These are phyloP conservation scores for Tragelaphus buxtoni DNA, from an alignment of 2,113 vertebrate species.

Conservation along the genomic window DNA sequence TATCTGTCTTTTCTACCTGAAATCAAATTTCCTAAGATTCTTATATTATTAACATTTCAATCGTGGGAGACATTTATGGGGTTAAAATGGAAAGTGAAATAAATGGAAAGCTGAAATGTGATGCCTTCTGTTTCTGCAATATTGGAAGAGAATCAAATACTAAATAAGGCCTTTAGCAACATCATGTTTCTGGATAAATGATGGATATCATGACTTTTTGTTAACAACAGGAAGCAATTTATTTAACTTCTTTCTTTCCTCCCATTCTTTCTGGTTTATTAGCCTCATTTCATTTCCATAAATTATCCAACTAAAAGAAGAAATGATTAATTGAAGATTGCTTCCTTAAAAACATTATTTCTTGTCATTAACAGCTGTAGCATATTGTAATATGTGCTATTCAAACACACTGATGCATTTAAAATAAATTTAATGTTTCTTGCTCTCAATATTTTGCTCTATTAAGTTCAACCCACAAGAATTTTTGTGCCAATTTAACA, in stretches of 20 bases:
- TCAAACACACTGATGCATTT: constrained; percentile 75
- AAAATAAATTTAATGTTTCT: constrained; percentile 76
- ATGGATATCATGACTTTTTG: constrained; percentile 82
- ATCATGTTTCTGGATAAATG: constrained; percentile 79
- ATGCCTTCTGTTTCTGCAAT: constrained; percentile 70
- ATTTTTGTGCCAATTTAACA: constrained; percentile 71
- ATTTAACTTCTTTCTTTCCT: constrained; percentile 80
- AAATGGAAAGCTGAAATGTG: constrained; percentile 70
- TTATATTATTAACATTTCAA: constrained; percentile 56
- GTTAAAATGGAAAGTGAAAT: constrained; percentile 72
- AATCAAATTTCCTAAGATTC: constrained; percentile 5
- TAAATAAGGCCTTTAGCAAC: constrained; percentile 75
- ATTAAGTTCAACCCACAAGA: constrained; percentile 69
- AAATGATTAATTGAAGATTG: constrained; percentile 85
- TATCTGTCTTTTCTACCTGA: constrained; percentile 39
- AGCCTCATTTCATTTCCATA: constrained; percentile 83
- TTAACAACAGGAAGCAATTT: constrained; percentile 86
- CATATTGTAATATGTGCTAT: constrained; percentile 75
- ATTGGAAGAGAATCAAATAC: constrained; percentile 78
- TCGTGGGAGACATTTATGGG: constrained; percentile 69
- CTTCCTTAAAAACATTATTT: constrained; percentile 84
- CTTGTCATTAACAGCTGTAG: constrained; percentile 81
- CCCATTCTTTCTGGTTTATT: constrained; percentile 78
- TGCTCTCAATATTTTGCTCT: constrained; percentile 64
- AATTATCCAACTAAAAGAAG: constrained; percentile 81